Percentiles rank a stretch among this genome's conserved stretches.
Conservation (phyloP, 2,888 invertebrate genomes). For the Cloeon dipterum region DNA sequence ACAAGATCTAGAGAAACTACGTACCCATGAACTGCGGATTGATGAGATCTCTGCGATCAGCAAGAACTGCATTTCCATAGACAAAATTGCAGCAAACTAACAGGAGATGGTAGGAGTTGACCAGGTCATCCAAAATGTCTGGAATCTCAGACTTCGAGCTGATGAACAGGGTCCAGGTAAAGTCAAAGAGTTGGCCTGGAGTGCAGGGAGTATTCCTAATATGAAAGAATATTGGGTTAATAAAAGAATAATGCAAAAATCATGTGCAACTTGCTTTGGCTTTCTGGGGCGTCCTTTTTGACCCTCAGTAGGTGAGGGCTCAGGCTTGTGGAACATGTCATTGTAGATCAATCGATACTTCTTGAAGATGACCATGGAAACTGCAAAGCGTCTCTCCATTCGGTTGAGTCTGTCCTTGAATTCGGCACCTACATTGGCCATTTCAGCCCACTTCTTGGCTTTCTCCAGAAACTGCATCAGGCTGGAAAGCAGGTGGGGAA, state of each 20-base stretch:
- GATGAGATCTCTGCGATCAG: conserved; percentile 61
- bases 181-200: conserved; percentile 65
- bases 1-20: conserved; percentile 4
- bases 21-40: conserved; percentile 60
- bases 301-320: conserved; percentile 22
- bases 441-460: conserved; percentile 86
- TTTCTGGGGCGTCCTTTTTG: conserved; percentile 33
- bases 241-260: no score
- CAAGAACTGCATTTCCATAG: conserved; percentile 63
- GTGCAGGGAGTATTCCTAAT: conserved; percentile 51
- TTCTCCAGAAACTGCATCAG: conserved; percentile 85
- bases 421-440: conserved; percentile 68
- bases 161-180: conserved; percentile 84
- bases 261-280: conserved; percentile 24
- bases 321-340: conserved; percentile 57
- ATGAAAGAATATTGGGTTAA: neutral
- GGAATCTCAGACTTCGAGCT: conserved; percentile 72
- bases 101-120: conserved; percentile 81
- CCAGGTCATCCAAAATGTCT: conserved; percentile 72
- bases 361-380: conserved; percentile 81
- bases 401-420: conserved; percentile 63
- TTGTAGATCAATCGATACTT: conserved; percentile 75
- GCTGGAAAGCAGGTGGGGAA: conserved; percentile 25
- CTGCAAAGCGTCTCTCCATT: conserved; percentile 75
- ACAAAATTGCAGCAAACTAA: conserved; percentile 79